A percentile compares a stretch with the other conserved stretches of the same genome.
These are phyloP conservation scores for Numenius phaeopus DNA, from an alignment of 2,797 vertebrate genomes.

Conservation along the genomic window DNA sequence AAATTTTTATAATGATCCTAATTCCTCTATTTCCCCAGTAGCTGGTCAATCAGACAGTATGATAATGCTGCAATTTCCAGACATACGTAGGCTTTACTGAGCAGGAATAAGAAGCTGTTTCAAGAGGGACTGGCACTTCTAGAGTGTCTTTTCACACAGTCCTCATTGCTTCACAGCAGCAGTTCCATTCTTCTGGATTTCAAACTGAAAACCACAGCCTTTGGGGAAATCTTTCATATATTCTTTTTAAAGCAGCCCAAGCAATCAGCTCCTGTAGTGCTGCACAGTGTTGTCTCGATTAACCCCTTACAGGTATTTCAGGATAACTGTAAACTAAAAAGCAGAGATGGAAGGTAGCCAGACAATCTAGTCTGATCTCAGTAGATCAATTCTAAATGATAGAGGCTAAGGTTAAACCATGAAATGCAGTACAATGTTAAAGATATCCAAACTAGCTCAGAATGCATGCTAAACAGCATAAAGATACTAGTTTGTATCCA, in stretches of 20 bases:
- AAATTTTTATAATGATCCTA: not conserved
- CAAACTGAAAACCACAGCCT: conserved; percentile 9
- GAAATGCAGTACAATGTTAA: not conserved
- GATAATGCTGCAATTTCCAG: not conserved
- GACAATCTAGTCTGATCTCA: not conserved
- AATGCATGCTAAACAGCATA: not conserved
- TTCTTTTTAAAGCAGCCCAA: conserved; percentile 34
- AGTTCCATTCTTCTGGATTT: not conserved
- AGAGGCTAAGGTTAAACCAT: not conserved
- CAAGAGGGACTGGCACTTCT: not conserved
- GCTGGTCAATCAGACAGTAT: not conserved
- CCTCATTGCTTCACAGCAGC: conserved; percentile 2
- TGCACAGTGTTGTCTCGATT: not conserved
- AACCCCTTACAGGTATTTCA: conserved; percentile 19
- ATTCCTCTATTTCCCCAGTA: not conserved
- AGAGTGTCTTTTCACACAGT: conserved; percentile 6
- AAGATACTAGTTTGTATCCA: not conserved
- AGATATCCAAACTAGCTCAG: not conserved
- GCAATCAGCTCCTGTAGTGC: conserved; percentile 1
- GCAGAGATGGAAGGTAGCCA: not conserved
- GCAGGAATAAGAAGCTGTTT: conserved; percentile 8
- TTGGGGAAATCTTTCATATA: conserved; percentile 45
- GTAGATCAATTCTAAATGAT: not conserved
- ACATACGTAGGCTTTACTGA: not conserved
- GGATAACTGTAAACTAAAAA: not conserved